A percentile compares a stretch with the other conserved stretches of the same genome.
Conservation (phyloP, 2,888 invertebrate genomes). For the Xiphydria camelus region DNA sequence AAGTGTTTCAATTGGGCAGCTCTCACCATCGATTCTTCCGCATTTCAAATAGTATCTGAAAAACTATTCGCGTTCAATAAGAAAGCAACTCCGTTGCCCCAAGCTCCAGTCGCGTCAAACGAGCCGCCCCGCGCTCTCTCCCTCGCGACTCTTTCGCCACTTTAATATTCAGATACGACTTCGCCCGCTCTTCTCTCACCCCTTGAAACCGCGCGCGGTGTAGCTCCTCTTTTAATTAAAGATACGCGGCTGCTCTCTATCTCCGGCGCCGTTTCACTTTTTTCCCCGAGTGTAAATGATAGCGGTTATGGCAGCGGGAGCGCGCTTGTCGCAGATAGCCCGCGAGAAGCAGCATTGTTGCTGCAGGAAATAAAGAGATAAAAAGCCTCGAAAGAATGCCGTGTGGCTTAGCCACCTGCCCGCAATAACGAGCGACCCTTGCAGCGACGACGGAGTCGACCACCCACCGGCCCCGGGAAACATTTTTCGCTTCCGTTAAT, state of each 20-base stretch:
- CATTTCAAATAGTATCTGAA: too few species aligned
- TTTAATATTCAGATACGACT: constrained; percentile 35
- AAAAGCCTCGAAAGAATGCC: constrained; percentile 23
- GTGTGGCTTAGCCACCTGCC: constrained; percentile 33
- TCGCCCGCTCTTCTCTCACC: constrained; percentile 8
- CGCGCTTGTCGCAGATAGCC: constrained; percentile 15
- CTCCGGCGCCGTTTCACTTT: constrained; percentile 14
- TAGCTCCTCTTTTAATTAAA: constrained; percentile 50
- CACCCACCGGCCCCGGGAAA: too few species aligned
- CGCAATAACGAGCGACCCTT: too few species aligned
- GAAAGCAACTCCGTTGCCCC: too few species aligned
- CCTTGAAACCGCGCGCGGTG: not conserved
- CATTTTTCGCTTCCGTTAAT: constrained; percentile 41
- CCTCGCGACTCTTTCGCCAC: constrained; percentile 2
- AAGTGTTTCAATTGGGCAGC: too few species aligned
- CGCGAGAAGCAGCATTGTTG: constrained; percentile 12
- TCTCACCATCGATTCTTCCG: too few species aligned
- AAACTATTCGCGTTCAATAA: too few species aligned
- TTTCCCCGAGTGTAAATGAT: constrained; percentile 50
- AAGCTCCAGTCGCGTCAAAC: too few species aligned
- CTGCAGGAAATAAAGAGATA: constrained; percentile 25
- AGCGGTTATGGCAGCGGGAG: constrained; percentile 48
- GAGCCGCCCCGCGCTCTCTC: too few species aligned
- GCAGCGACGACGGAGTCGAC: too few species aligned
- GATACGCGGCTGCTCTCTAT: constrained; percentile 48